Percentiles rank a stretch among this genome's conserved stretches.
These are phyloP conservation scores for Rhopalosiphum maidis DNA, from an alignment of 1,140 invertebrate species.

Conservation along the genomic window DNA sequence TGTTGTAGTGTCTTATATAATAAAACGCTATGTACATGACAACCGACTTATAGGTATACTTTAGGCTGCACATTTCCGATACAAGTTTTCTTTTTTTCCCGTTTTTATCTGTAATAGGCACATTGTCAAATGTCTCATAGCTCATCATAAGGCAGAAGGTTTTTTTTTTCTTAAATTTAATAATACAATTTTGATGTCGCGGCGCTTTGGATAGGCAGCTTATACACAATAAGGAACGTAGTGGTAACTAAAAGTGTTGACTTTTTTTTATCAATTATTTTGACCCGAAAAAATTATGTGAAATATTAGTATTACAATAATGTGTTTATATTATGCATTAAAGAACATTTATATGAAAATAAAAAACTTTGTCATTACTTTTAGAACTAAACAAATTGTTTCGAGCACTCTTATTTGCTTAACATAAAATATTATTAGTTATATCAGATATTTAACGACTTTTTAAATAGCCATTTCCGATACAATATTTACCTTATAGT, in stretches of 20 bases:
- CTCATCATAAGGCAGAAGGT: background rate
- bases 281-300: background rate
- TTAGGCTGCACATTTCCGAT: background rate
- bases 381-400: background rate
- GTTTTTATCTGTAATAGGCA: too few relatives aligned
- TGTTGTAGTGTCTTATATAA: background rate
- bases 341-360: background rate
- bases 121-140: background rate
- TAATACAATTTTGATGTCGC: background rate
- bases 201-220: background rate
- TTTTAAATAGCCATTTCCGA: background rate
- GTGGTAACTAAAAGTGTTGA: background rate
- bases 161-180: too few relatives aligned
- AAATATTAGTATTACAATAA: background rate
- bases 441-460: background rate
- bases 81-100: background rate
- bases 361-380: background rate
- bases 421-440: background rate
- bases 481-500: background rate
- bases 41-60: background rate
- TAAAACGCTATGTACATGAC: background rate
- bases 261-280: background rate
- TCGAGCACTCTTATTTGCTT: background rate
- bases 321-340: background rate
- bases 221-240: background rate